A percentile compares a stretch with the other conserved stretches of the same genome.
Conservation (phyloP, 2,888 invertebrate species). For the Quadriops clusia region DNA sequence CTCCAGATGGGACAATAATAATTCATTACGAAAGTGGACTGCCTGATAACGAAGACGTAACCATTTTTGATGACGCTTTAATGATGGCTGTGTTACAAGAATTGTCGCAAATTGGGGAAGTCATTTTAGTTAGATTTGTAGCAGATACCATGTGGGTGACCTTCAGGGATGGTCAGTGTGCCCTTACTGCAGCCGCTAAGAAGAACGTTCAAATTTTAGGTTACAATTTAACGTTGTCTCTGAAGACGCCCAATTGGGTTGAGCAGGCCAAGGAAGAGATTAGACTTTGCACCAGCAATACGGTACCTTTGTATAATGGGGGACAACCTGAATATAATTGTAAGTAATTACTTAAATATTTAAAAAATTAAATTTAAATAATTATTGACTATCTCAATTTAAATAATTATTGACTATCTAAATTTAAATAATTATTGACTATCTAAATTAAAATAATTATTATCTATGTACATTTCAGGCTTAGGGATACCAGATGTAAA, state of each 20-base stretch:
- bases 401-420: slow-evolving; percentile 4
- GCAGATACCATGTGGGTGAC: slow-evolving; percentile 85
- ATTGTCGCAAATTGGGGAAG: slow-evolving; percentile 75
- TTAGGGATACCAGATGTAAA: slow-evolving; percentile 41
- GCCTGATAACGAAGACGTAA: slow-evolving; percentile 39
- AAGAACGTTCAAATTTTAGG: slow-evolving; percentile 44
- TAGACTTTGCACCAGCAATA: slow-evolving; percentile 71
- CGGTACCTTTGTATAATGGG: slow-evolving; percentile 54
- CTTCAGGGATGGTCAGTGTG: slow-evolving; percentile 81
- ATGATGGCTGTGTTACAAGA: slow-evolving; percentile 70
- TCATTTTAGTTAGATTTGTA: slow-evolving; percentile 82
- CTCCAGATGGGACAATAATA: slow-evolving; percentile 89
- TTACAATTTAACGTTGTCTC: slow-evolving; percentile 52
- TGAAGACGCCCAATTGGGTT: slow-evolving; percentile 81
- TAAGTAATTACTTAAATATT: slow-evolving; percentile 19
- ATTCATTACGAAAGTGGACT: slow-evolving; percentile 39
- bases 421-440: slow-evolving; percentile 3
- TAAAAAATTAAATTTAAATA: background rate
- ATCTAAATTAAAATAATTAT: slow-evolving; percentile 1
- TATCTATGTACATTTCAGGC: too few species aligned
- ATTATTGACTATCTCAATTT: slow-evolving; percentile 4
- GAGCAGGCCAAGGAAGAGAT: slow-evolving; percentile 73
- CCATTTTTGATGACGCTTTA: slow-evolving; percentile 67
- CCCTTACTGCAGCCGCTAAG: slow-evolving; percentile 55
- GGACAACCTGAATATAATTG: slow-evolving; percentile 35